A percentile compares a stretch with the other conserved stretches of the same genome.
phyloP scores from a whole-genome alignment of 1,140 invertebrate species.

The Lethrus apterus region DNA sequence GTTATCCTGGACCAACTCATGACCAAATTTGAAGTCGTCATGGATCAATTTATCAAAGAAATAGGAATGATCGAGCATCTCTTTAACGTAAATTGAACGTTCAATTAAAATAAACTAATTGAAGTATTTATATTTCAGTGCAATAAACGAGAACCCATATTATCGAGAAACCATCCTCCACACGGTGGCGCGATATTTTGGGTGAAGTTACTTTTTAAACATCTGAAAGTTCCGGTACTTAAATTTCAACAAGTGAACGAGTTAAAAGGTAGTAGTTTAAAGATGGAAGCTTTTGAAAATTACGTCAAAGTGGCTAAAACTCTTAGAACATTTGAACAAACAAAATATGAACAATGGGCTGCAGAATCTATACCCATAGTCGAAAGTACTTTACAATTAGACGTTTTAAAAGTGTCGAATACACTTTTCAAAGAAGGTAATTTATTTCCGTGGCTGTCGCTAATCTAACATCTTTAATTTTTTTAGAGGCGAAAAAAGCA shows the following conservation, averaged over 20 bases:
- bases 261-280: slow-evolving; percentile 65
- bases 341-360: slow-evolving; percentile 56
- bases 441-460: no score
- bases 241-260: slow-evolving; percentile 68
- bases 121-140: slow-evolving; percentile 45
- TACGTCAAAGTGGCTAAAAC: slow-evolving; percentile 66
- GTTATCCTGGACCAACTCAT: slow-evolving; percentile 63
- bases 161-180: slow-evolving; percentile 68
- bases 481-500: no score
- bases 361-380: slow-evolving; percentile 49
- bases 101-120: background rate
- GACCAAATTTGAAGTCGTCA: slow-evolving; percentile 77
- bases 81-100: slow-evolving; percentile 51
- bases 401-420: slow-evolving; percentile 51
- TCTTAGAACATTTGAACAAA: slow-evolving; percentile 70
- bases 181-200: slow-evolving; percentile 76
- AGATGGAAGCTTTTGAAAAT: slow-evolving; percentile 62
- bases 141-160: slow-evolving; percentile 61
- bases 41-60: slow-evolving; percentile 78
- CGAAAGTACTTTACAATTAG: slow-evolving; percentile 56
- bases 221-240: slow-evolving; percentile 68
- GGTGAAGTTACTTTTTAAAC: slow-evolving; percentile 67
- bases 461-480: no score
- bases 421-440: no score
- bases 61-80: slow-evolving; percentile 58